Conservation (phyloP, 2,888 invertebrate species). For the Ormyrus nitidulus region DNA sequence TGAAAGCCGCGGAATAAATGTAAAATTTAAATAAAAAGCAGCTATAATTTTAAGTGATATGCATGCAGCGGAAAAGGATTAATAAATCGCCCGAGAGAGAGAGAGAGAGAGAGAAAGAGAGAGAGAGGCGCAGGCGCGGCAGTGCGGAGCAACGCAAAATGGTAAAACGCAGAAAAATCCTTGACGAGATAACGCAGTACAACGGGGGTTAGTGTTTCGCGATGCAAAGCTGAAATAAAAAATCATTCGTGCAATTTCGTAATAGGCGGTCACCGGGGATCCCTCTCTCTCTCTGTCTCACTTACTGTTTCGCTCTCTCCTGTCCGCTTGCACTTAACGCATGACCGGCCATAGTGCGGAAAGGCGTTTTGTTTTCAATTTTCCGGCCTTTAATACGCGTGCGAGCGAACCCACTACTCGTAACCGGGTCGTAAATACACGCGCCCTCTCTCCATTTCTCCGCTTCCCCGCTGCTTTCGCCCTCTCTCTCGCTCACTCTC, state of each 20-base stretch:
- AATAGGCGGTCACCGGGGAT: constrained; percentile 45
- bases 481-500: not conserved
- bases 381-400: constrained; percentile 64
- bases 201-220: constrained; percentile 13
- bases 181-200: constrained; percentile 49
- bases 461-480: not conserved
- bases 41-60: constrained; percentile 38
- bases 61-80: constrained; percentile 30
- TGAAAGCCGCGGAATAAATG: not conserved
- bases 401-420: constrained; percentile 52
- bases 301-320: not conserved
- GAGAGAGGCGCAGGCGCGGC: not conserved
- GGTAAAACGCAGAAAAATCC: constrained; percentile 25
- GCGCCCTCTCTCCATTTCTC: not conserved
- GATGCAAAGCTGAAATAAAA: constrained; percentile 46
- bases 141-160: not conserved
- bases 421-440: constrained; percentile 53
- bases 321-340: constrained; percentile 48
- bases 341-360: constrained; percentile 49
- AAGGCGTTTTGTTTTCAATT: constrained; percentile 66
- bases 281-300: not conserved
- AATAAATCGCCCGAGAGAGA: constrained; percentile 27
- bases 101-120: not conserved
- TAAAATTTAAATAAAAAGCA: not conserved
- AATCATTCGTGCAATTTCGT: constrained; percentile 58